phyloP scores from a whole-genome alignment of 2,113 vertebrate species.

The Galeopterus variegatus region DNA sequence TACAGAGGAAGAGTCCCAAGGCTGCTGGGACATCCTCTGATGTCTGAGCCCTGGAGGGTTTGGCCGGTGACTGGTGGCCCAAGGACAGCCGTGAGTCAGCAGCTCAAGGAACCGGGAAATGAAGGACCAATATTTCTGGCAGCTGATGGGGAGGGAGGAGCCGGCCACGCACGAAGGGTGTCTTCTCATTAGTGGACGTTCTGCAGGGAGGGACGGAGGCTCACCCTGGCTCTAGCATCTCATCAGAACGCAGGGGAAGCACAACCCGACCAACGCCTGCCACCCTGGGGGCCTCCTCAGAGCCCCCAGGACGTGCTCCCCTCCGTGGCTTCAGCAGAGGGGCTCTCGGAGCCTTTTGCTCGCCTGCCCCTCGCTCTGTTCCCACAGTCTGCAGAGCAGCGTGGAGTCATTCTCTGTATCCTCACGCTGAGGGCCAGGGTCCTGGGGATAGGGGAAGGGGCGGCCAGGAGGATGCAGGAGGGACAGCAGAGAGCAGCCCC shows the following conservation, averaged over 20 bases:
- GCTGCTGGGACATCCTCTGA: background rate
- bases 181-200: fast-evolving
- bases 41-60: background rate
- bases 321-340: background rate
- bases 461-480: background rate
- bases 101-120: background rate
- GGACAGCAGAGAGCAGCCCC: fast-evolving
- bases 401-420: fast-evolving
- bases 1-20: background rate
- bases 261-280: fast-evolving
- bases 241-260: fast-evolving
- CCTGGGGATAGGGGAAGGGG: background rate
- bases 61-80: fast-evolving
- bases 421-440: fast-evolving
- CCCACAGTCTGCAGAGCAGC: background rate
- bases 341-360: background rate
- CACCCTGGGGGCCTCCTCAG: fast-evolving
- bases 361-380: background rate
- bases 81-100: background rate
- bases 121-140: background rate
- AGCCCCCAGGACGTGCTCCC: background rate
- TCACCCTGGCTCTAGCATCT: no score
- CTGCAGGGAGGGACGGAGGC: background rate
- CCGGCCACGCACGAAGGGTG: background rate
- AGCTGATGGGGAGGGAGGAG: background rate